Percentiles rank a stretch among this genome's conserved stretches.
Conservation (phyloP, 2,113 vertebrate species). For the Grus americana region DNA sequence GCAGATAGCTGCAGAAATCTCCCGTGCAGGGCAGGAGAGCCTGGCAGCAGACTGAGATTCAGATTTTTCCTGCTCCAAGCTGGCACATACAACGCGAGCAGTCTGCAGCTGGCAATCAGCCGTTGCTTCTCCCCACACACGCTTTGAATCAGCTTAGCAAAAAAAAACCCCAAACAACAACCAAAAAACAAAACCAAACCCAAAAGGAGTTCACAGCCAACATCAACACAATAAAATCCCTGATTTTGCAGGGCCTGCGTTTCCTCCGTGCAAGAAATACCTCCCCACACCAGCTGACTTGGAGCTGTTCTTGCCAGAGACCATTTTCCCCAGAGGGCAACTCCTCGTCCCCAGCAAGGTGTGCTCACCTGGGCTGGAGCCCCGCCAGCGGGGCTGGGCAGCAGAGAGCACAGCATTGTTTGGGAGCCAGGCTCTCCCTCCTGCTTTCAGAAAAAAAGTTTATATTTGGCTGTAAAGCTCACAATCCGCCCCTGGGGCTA, state of each 20-base stretch:
- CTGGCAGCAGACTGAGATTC: neutral
- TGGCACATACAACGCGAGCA: neutral
- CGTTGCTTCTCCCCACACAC: fast-evolving
- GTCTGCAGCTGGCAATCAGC: neutral
- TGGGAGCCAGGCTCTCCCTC: neutral
- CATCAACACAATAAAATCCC: neutral
- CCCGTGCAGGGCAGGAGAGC: neutral
- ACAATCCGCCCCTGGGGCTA: neutral
- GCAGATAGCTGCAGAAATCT: neutral
- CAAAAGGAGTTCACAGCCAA: neutral
- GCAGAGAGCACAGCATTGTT: neutral
- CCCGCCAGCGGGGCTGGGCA: neutral
- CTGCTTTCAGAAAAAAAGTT: neutral
- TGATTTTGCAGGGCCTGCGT: neutral
- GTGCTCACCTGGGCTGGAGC: neutral
- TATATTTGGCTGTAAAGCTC: neutral
- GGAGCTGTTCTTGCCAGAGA: neutral
- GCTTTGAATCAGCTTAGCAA: neutral
- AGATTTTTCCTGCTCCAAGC: neutral
- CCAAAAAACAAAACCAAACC: neutral
- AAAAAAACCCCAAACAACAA: neutral
- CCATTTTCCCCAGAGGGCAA: fast-evolving
- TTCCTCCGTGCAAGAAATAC: neutral
- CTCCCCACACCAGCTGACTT: neutral
- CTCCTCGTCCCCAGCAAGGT: neutral